phyloP scores from a whole-genome alignment of 2,113 vertebrate genomes.

The Isurus oxyrinchus region DNA sequence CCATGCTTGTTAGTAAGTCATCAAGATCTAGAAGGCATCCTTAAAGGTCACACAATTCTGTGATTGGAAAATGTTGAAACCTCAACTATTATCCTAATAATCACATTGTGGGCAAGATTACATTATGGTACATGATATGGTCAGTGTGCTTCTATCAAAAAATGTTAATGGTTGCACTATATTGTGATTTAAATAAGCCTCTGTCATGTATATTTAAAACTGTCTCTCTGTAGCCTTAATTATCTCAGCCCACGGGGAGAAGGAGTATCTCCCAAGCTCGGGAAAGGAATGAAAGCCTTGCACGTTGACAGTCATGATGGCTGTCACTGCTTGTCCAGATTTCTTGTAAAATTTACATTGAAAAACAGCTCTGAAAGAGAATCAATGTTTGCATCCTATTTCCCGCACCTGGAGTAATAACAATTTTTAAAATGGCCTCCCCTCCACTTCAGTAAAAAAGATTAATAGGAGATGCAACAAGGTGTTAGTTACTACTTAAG shows the following conservation, averaged over 20 bases:
- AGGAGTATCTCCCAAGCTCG: conserved; percentile 56
- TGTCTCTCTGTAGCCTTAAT: conserved; percentile 72
- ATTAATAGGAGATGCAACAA: not conserved
- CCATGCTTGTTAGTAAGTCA: not conserved
- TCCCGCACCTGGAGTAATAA: conserved; percentile 70
- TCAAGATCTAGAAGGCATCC: conserved; percentile 25
- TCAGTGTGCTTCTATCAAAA: conserved; percentile 50
- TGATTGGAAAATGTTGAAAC: conserved; percentile 28
- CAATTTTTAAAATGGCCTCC: not conserved
- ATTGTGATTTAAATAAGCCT: conserved; percentile 58
- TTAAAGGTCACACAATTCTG: not conserved
- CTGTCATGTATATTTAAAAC: conserved; percentile 69
- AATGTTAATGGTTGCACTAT: conserved; percentile 59
- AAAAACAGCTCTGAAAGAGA: conserved; percentile 91
- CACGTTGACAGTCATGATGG: conserved; percentile 67
- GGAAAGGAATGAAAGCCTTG: conserved; percentile 61
- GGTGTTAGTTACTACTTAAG: not conserved
- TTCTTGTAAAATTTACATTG: conserved; percentile 74
- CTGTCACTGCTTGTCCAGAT: conserved; percentile 84
- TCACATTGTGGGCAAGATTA: conserved; percentile 34
- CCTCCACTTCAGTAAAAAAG: not conserved
- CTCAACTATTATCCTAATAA: conserved; percentile 39
- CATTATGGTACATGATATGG: conserved; percentile 39
- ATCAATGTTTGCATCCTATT: conserved; percentile 98
- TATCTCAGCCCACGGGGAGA: conserved; percentile 70